Evolutionary conservation across 2,888 invertebrate species (phyloP).

Genomic region (Alviniconcha strummeri): DNA sequence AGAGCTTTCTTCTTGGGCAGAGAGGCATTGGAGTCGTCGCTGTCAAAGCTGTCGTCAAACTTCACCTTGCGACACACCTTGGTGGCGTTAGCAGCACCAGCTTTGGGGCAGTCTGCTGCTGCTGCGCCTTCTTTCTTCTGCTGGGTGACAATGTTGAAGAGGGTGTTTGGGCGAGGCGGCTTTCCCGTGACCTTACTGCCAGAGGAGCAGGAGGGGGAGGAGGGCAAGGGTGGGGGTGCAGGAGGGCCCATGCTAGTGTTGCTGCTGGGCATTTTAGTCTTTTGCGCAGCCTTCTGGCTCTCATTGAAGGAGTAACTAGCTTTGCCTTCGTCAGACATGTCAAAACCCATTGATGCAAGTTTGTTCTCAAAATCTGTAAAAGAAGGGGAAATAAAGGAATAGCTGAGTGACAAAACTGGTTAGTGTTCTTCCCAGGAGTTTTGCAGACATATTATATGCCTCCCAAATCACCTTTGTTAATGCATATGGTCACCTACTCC

Average conservation of each 20-base stretch:
- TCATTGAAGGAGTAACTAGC: constrained; percentile 17
- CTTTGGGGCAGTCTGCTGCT: not conserved
- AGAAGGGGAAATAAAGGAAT: not conserved
- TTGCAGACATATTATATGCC: too few relatives aligned
- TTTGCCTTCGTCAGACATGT: constrained; percentile 53
- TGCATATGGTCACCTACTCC: too few relatives aligned
- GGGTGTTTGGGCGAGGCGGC: constrained; percentile 44
- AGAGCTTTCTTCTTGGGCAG: constrained; percentile 15
- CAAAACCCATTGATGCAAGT: constrained; percentile 68
- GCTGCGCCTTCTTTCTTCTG: constrained; percentile 34
- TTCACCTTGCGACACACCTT: constrained; percentile 41
- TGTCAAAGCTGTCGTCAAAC: constrained; percentile 61
- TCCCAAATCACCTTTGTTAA: too few relatives aligned
- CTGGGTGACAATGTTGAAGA: constrained; percentile 62
- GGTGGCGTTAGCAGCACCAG: constrained; percentile 14
- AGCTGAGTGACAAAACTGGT: too few relatives aligned
- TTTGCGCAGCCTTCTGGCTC: constrained; percentile 10
- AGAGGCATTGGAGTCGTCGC: constrained; percentile 9
- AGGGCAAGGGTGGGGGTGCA: constrained; percentile 27
- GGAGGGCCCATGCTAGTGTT: constrained; percentile 19
- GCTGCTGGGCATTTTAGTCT: constrained; percentile 38
- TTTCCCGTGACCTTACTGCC: constrained; percentile 15
- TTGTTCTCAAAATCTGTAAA: constrained; percentile 68
- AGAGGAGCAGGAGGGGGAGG: constrained; percentile 26
- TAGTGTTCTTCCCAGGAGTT: too few relatives aligned